Conservation (phyloP, 2,797 vertebrate species). For the Sebastes taczanowskii region DNA sequence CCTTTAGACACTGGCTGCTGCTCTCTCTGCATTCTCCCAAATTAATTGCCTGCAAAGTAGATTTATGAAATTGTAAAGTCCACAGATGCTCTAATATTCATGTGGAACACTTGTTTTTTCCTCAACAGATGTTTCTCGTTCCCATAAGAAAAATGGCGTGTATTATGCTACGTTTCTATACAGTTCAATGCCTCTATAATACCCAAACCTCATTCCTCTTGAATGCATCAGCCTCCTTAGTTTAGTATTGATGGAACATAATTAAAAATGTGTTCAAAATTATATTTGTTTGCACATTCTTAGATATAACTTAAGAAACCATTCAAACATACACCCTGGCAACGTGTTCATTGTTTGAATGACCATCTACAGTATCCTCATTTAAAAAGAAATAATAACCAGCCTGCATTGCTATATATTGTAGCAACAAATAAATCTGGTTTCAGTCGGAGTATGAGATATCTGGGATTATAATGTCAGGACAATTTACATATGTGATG, state of each 20-base stretch:
- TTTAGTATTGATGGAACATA: constrained; percentile 14
- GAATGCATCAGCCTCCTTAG: not conserved
- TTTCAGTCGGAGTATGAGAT: not conserved
- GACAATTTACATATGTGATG: not conserved
- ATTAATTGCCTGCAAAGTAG: constrained; percentile 69
- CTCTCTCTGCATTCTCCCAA: constrained; percentile 64
- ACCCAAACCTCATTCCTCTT: constrained; percentile 18
- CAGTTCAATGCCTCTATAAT: constrained; percentile 18
- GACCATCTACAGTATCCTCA: not conserved
- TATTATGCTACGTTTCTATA: constrained; percentile 19
- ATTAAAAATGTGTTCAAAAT: constrained; percentile 3
- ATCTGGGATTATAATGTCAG: not conserved
- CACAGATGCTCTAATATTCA: constrained; percentile 70
- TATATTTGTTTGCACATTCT: not conserved
- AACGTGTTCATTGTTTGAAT: not conserved
- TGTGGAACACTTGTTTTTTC: constrained; percentile 59
- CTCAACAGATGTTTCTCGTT: constrained; percentile 67
- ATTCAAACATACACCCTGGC: constrained; percentile 4
- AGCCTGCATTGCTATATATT: not conserved
- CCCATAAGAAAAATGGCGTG: constrained; percentile 48
- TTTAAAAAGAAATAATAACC: not conserved
- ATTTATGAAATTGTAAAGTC: constrained; percentile 67
- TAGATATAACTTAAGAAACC: not conserved
- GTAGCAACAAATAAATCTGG: not conserved
- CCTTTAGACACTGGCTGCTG: constrained; percentile 53